Conservation (phyloP, 1,140 invertebrate species). For the Oryctes rhinoceros region DNA sequence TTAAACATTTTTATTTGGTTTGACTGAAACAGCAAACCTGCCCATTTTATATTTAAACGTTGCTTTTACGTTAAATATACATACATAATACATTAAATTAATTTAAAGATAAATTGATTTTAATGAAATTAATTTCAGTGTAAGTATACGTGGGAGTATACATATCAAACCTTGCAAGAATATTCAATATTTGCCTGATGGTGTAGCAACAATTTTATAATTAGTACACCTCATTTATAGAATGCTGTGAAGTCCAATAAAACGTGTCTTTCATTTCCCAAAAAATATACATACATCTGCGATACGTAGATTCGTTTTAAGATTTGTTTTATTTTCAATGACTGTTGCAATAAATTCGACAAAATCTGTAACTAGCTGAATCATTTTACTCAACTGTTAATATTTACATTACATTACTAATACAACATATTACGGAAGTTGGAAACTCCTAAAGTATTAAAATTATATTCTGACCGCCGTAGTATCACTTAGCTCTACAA, state of each 20-base stretch:
- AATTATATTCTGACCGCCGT: background rate
- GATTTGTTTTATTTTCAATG: constrained; percentile 6
- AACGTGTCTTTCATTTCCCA: background rate
- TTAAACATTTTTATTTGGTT: too few relatives aligned
- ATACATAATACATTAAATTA: too few relatives aligned
- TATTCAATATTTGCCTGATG: background rate
- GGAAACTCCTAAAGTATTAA: background rate
- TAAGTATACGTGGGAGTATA: background rate
- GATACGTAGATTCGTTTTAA: background rate
- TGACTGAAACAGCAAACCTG: too few relatives aligned
- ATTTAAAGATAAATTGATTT: too few relatives aligned
- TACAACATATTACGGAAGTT: constrained; percentile 12
- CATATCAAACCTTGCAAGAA: background rate
- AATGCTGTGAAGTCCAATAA: background rate
- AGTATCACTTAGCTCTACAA: background rate
- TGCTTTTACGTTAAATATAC: too few relatives aligned
- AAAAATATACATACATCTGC: background rate
- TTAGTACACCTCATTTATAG: background rate
- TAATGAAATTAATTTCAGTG: too few relatives aligned
- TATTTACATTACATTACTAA: constrained; percentile 4
- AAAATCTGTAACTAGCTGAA: background rate
- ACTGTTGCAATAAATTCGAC: constrained; percentile 8
- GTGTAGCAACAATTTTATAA: background rate
- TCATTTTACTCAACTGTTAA: background rate
- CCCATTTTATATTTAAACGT: too few relatives aligned